These are phyloP conservation scores for Zoanthus sociatus DNA, from an alignment of 92 coral and sea anemone species.

Conservation along the genomic window DNA sequence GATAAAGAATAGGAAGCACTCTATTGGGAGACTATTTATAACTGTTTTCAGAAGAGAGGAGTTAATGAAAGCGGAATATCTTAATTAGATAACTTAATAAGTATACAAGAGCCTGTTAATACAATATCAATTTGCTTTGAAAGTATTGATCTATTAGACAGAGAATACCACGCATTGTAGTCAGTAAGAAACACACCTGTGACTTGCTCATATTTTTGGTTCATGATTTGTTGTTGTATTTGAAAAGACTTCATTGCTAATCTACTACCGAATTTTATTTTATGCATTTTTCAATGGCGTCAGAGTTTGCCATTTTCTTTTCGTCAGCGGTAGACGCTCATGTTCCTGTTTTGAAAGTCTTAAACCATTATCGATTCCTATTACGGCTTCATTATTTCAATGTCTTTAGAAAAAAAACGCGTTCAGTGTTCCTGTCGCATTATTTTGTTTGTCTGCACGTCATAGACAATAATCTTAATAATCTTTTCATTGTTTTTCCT, in stretches of 20 bases:
- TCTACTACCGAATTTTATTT: neutral
- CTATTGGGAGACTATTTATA: neutral
- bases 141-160: conserved; percentile 19
- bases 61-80: conserved; percentile 33
- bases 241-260: conserved; percentile 12
- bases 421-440: neutral
- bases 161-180: conserved; percentile 12
- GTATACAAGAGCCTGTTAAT: conserved; percentile 37
- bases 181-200: conserved; percentile 27
- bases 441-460: neutral
- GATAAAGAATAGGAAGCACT: too few species aligned
- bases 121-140: conserved; percentile 41
- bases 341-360: neutral
- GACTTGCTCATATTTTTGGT: neutral
- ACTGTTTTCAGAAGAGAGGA: neutral
- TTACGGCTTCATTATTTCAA: neutral
- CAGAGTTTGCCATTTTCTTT: neutral
- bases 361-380: neutral
- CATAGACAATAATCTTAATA: neutral
- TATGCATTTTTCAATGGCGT: neutral
- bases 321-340: neutral
- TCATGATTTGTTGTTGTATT: neutral
- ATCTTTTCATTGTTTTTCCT: neutral
- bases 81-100: conserved; percentile 40
- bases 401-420: neutral